Base-by-base conservation (phyloP, 92 coral and sea anemone genomes). In the Epizoanthus rinbou region DNA sequence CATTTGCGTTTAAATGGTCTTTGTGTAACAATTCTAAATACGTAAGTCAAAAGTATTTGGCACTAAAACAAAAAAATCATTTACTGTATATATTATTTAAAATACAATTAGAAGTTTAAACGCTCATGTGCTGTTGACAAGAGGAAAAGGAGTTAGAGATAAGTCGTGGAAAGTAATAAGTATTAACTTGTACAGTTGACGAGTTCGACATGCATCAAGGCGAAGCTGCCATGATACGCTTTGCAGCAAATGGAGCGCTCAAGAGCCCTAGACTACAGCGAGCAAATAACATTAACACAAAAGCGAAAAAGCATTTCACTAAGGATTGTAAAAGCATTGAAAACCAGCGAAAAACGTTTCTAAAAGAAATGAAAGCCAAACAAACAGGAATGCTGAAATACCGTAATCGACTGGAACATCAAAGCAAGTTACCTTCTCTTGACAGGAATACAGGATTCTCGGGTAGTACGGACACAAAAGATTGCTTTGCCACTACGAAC, bases 341-440 rank as follows among this genome's bases (percentile, higher is more conserved):
- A 57, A 75, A 35, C 67, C 80, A 75, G 28, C 54, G 80, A 57
- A 75, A 75, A 28, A 31, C 52, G n/a, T 75, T 75, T 28, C 66
- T 75, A 10, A 50, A 50, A 50, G 54, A 50, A 50, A 50, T 50
- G 54, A 75, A 57, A 35, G 68, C 64, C 58, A 66, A 75, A 25
- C 67, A 75, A 7, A 33, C 35, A 3, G 80, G 59, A 22, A 35
- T 75, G 35, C 3, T 57, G 16, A 75, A 31, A 21, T 75, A 25
- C 24, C 50, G 25, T 57, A 75, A 1, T 5, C 33, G 59, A 57
- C 15, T 56, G 66, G 68, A 8, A 16, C 3, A 3, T 18, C 22
- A 35, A 31, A n/a, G 6, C 13, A 28, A 7, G 45, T 3, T 54
- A 57, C n/a, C 65, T 57, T 35, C 8, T 16, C 14, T 37, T 7